Percentiles rank a stretch among this genome's conserved stretches.
These are phyloP conservation scores for Halcyon smyrnensis DNA, from an alignment of 2,797 vertebrate species.

Conservation along the genomic window DNA sequence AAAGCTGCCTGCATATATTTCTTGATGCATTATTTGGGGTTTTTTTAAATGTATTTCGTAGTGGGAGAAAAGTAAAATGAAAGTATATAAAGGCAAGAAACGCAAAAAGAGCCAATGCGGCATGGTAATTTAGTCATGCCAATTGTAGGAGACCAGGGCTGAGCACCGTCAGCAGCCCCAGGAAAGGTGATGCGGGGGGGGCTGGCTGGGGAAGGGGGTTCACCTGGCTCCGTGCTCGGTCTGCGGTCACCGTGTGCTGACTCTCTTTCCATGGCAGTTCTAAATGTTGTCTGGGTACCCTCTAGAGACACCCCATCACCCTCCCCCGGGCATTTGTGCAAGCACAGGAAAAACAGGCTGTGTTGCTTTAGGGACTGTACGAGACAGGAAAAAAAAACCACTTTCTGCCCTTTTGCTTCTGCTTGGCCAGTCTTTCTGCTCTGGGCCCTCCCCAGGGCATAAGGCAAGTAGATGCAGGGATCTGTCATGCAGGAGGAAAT, in stretches of 20 bases:
- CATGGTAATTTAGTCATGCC: not conserved
- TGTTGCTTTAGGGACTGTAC: not conserved
- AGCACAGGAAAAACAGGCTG: not conserved
- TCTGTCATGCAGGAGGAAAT: not conserved
- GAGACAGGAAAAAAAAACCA: not conserved
- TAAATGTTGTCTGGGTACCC: not conserved
- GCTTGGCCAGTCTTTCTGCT: not conserved
- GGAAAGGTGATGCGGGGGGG: fast-evolving
- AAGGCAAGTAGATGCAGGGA: not conserved
- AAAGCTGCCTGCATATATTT: not conserved
- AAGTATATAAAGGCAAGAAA: not conserved
- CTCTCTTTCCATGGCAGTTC: not conserved
- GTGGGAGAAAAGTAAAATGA: not conserved
- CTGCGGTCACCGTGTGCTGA: not conserved
- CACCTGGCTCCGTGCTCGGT: fast-evolving
- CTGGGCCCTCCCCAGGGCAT: not conserved
- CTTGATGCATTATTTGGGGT: not conserved
- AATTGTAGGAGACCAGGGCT: not conserved
- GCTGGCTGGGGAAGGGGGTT: not conserved
- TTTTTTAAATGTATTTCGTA: not conserved
- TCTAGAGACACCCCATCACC: not conserved
- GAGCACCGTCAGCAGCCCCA: not conserved
- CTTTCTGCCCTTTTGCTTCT: not conserved
- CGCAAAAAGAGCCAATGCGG: not conserved
- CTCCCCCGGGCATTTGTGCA: fast-evolving